Percentiles rank a stretch among this genome's conserved stretches.
phyloP scores from a whole-genome alignment of 1,140 invertebrate species.

The Cydia fagiglandana region DNA sequence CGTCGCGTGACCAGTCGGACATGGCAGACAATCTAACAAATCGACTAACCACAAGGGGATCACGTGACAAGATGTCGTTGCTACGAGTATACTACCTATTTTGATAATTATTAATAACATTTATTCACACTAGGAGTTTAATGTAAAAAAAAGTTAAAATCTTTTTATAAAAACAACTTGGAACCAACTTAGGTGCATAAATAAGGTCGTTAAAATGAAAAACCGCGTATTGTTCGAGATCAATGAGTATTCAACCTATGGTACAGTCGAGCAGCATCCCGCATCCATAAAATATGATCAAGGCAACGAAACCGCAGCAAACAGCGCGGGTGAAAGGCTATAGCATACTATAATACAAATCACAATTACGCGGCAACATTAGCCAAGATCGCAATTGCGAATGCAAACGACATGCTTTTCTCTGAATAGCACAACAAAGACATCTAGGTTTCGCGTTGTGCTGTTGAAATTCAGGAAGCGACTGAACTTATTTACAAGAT shows the following conservation, averaged over 20 bases:
- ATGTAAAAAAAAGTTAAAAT: conserved; percentile 45
- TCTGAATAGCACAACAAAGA: conserved; percentile 20
- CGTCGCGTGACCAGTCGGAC: too few relatives aligned
- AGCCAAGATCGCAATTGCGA: conserved; percentile 31
- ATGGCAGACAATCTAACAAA: too few relatives aligned
- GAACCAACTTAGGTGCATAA: neutral
- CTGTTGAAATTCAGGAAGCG: neutral
- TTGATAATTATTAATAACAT: too few relatives aligned
- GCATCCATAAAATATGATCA: conserved; percentile 26
- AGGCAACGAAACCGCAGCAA: conserved; percentile 21
- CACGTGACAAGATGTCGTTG: too few relatives aligned
- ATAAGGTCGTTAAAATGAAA: conserved; percentile 13
- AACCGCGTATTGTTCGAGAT: conserved; percentile 28
- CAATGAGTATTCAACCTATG: conserved; percentile 1
- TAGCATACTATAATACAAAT: conserved; percentile 29
- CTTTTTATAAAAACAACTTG: neutral
- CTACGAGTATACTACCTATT: too few relatives aligned
- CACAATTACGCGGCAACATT: conserved; percentile 24
- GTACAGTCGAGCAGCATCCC: conserved; percentile 8
- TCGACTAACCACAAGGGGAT: too few relatives aligned
- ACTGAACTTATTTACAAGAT: neutral
- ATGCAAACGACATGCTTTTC: conserved; percentile 23
- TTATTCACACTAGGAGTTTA: too few relatives aligned
- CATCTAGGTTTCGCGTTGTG: neutral
- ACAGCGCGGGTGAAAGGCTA: conserved; percentile 27